Conservation (phyloP, 2,797 vertebrate genomes). For the Pseudocheirus occidentalis region DNA sequence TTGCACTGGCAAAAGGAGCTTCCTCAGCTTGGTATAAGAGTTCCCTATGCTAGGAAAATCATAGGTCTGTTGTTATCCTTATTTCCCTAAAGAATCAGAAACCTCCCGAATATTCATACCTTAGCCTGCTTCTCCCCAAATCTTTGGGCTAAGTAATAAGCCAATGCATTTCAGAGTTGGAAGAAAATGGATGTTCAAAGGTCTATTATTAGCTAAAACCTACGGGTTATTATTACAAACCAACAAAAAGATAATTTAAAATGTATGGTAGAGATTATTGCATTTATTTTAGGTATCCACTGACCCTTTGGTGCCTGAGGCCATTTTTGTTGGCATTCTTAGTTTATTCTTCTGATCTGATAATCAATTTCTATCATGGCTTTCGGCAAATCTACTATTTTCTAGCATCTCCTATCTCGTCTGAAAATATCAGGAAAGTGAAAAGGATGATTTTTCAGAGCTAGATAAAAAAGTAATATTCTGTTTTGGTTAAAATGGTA, state of each 20-base stretch:
- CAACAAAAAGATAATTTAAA: background rate
- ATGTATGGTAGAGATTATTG: background rate
- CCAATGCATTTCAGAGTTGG: background rate
- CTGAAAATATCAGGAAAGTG: slow-evolving; percentile 32
- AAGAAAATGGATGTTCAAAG: background rate
- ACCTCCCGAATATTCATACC: background rate
- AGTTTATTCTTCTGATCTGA: slow-evolving; percentile 1
- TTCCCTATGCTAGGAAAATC: background rate
- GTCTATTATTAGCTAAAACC: background rate
- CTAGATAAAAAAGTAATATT: background rate
- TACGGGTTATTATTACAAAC: background rate
- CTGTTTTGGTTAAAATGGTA: slow-evolving; percentile 25
- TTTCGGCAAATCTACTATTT: slow-evolving; percentile 11
- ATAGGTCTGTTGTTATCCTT: background rate
- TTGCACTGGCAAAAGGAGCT: background rate
- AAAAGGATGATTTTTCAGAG: background rate
- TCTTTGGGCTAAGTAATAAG: background rate
- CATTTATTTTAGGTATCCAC: background rate
- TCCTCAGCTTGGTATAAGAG: background rate
- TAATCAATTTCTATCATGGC: background rate
- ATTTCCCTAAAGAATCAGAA: background rate
- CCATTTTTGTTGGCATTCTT: background rate
- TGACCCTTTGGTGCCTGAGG: background rate
- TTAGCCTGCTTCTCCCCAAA: background rate
- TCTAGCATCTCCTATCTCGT: slow-evolving; percentile 8